phyloP scores from a whole-genome alignment of 2,888 invertebrate species.

The Dynastes tityus region DNA sequence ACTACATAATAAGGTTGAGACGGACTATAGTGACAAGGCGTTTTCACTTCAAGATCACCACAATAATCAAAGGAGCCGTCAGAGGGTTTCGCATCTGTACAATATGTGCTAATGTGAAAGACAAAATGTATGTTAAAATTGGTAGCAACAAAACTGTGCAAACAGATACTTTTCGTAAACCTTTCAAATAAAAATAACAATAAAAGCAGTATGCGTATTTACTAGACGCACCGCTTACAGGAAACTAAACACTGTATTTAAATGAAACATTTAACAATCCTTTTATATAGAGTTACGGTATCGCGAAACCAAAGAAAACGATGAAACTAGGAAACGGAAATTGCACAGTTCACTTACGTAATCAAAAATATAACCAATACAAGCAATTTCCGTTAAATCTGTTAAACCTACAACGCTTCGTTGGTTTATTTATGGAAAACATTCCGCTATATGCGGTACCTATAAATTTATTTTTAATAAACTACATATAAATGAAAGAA shows the following conservation, averaged over 20 bases:
- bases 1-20: too few relatives aligned
- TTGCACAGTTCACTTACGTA: conserved; percentile 28
- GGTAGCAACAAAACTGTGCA: too few relatives aligned
- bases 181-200: too few relatives aligned
- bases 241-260: conserved; percentile 13
- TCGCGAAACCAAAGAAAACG: conserved; percentile 33
- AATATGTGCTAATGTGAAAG: too few relatives aligned
- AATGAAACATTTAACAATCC: conserved; percentile 23
- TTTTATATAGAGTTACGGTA: conserved; percentile 6
- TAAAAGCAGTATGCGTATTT: neutral
- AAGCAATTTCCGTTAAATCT: conserved; percentile 39
- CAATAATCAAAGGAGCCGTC: too few relatives aligned
- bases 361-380: conserved; percentile 39
- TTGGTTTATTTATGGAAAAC: conserved; percentile 29
- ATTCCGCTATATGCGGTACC: conserved; percentile 6
- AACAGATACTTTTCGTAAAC: too few relatives aligned
- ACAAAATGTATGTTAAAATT: too few relatives aligned
- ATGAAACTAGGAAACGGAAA: conserved; percentile 40
- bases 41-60: too few relatives aligned
- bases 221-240: neutral
- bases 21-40: too few relatives aligned
- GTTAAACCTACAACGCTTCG: conserved; percentile 11
- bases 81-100: too few relatives aligned
- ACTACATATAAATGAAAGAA: neutral
- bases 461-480: conserved; percentile 12